These are phyloP conservation scores for Centropus bengalensis DNA, from an alignment of 2,113 vertebrate genomes.

Conservation along the genomic window DNA sequence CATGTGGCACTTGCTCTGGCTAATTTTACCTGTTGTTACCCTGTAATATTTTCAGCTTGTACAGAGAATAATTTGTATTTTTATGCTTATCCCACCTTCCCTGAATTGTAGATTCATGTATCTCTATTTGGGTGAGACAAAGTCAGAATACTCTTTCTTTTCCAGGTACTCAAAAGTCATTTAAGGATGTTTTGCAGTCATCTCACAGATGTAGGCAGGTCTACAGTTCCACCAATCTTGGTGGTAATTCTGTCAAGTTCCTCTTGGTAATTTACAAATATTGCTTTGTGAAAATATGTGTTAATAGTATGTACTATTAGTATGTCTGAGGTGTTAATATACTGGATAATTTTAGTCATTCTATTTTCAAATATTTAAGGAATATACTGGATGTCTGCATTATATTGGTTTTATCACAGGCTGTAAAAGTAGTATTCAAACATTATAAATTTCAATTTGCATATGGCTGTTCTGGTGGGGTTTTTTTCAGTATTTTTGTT, in stretches of 20 bases:
- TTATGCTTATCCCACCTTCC: not conserved
- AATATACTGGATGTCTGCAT: not conserved
- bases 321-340: not conserved
- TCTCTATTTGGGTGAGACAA: not conserved
- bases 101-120: not conserved
- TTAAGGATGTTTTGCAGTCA: not conserved
- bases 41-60: not conserved
- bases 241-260: not conserved
- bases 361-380: not conserved
- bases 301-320: not conserved
- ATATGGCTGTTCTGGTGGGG: not conserved
- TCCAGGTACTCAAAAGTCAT: not conserved
- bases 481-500: not conserved
- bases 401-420: not conserved
- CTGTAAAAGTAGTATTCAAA: not conserved
- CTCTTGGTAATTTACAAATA: not conserved
- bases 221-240: not conserved
- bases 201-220: not conserved
- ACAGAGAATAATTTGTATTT: not conserved
- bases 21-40: not conserved
- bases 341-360: not conserved
- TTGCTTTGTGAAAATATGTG: not conserved
- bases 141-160: not conserved
- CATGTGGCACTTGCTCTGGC: not conserved
- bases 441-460: not conserved